Evolutionary conservation across 2,888 invertebrate species (phyloP).

Genomic region (Athrips mouffetella): DNA sequence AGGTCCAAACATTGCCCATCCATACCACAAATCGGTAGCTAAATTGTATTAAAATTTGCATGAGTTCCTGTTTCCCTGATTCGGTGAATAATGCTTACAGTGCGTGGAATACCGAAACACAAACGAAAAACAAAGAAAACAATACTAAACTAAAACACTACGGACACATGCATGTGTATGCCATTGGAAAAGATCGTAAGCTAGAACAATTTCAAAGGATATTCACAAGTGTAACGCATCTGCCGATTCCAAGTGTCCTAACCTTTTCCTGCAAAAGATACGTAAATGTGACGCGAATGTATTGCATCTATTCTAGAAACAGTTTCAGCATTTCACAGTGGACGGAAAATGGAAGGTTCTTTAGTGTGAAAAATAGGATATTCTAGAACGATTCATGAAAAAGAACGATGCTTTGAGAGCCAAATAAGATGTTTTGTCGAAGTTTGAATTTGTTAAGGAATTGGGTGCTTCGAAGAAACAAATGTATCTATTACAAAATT

Average conservation of each 20-base stretch:
- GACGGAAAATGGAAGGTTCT: neutral
- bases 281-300: neutral
- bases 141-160: neutral
- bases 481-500: too few relatives aligned
- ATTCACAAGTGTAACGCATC: neutral
- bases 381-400: constrained; percentile 1
- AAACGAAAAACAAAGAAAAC: neutral
- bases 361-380: constrained; percentile 5
- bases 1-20: constrained; percentile 11
- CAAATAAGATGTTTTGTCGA: neutral
- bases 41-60: constrained; percentile 47
- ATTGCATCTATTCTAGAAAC: constrained; percentile 3
- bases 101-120: constrained; percentile 19
- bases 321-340: constrained; percentile 11
- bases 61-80: constrained; percentile 35
- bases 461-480: too few relatives aligned
- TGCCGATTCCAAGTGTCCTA: neutral
- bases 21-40: constrained; percentile 27
- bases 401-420: neutral
- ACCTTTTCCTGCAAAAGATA: neutral
- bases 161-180: neutral
- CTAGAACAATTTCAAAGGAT: neutral
- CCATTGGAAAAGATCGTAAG: too few relatives aligned
- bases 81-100: constrained; percentile 31
- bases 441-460: too few relatives aligned